Conservation (phyloP, 2,113 vertebrate genomes). For the Orthochromis malagaraziensis region DNA sequence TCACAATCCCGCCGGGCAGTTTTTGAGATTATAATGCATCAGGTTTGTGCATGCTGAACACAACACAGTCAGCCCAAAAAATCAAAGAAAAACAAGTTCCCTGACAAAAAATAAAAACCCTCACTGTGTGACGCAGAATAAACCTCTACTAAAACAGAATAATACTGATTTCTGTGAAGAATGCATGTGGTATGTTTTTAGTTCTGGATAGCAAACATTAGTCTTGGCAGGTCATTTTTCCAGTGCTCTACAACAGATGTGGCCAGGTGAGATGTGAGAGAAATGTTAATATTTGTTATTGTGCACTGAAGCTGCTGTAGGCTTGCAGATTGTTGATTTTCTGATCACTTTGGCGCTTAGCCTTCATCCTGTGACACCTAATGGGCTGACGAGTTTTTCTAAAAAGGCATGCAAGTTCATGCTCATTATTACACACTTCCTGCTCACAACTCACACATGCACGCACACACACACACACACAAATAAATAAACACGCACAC, state of each 20-base stretch:
- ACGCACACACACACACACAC: not conserved
- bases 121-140: not conserved
- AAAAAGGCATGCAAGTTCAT: constrained; percentile 4
- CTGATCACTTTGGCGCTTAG: not conserved
- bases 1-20: not conserved
- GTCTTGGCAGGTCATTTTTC: not conserved
- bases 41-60: not conserved
- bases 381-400: not conserved
- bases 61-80: not conserved
- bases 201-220: not conserved
- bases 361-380: not conserved
- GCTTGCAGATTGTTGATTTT: not conserved
- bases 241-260: not conserved
- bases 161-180: not conserved
- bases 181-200: not conserved
- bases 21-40: not conserved
- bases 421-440: constrained; percentile 43
- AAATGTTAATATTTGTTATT: not conserved
- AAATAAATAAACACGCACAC: constrained; percentile 67
- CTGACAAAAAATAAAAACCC: not conserved
- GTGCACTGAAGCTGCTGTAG: not conserved
- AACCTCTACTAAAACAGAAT: not conserved
- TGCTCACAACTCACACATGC: constrained; percentile 22
- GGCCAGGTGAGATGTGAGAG: not conserved
- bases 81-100: not conserved